phyloP scores from a whole-genome alignment of 2,113 vertebrate species.

The Cervus canadensis region DNA sequence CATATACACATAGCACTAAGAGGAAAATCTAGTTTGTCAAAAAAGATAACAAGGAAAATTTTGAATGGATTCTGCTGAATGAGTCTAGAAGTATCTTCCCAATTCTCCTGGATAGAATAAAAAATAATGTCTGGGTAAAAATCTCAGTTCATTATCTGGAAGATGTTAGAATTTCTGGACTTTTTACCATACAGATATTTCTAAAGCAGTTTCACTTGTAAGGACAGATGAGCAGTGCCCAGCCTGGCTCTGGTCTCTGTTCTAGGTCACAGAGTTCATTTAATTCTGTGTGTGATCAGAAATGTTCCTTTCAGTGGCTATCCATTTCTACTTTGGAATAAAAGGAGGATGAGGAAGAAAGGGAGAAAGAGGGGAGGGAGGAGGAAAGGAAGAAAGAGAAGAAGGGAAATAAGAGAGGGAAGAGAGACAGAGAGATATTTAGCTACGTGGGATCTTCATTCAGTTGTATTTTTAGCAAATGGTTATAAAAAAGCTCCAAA shows the following conservation, averaged over 20 bases:
- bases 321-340: background rate
- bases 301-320: background rate
- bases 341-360: background rate
- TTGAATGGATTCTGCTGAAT: rapidly evolving
- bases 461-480: background rate
- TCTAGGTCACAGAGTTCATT: background rate
- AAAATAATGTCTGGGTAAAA: background rate
- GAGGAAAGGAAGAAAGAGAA: background rate
- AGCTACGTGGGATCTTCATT: background rate
- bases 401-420: background rate
- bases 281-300: background rate
- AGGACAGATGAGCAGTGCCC: rapidly evolving
- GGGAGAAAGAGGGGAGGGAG: background rate
- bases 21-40: background rate
- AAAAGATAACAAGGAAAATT: background rate
- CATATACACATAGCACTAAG: rapidly evolving
- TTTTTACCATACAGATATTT: background rate
- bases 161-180: background rate
- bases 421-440: background rate
- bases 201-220: background rate
- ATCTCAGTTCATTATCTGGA: background rate
- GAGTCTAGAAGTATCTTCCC: background rate
- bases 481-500: background rate
- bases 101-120: background rate
- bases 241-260: background rate